A percentile compares a stretch with the other conserved stretches of the same genome.
phyloP scores from a whole-genome alignment of 2,113 vertebrate genomes.

The Hippocampus comes region DNA sequence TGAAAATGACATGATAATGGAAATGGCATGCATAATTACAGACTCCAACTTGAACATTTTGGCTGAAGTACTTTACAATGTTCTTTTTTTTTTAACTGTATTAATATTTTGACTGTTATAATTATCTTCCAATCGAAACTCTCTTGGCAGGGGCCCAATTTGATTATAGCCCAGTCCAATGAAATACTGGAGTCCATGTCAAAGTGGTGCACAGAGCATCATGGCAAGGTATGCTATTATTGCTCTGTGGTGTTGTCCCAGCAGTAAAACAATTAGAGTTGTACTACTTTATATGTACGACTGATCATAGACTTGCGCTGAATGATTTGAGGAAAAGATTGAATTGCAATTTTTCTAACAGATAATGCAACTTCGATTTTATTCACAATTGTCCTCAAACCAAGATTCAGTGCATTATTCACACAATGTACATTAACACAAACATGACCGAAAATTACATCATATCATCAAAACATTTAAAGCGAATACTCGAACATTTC shows the following conservation, averaged over 20 bases:
- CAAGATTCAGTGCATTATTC: too few species aligned
- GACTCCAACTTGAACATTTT: conserved; percentile 87
- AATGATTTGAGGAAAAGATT: too few species aligned
- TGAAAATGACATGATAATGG: conserved; percentile 92
- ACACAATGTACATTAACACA: too few species aligned
- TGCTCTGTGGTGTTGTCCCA: conserved; percentile 20
- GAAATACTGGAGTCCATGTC: conserved; percentile 91
- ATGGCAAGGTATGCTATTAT: conserved; percentile 80
- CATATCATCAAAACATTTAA: too few species aligned
- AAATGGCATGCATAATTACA: conserved; percentile 96
- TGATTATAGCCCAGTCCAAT: conserved; percentile 92
- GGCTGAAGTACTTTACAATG: conserved; percentile 76
- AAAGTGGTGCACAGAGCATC: conserved; percentile 95
- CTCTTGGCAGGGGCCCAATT: conserved; percentile 82
- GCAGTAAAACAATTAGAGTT: neutral
- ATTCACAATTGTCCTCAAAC: too few species aligned
- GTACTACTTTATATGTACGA: neutral
- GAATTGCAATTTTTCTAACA: too few species aligned
- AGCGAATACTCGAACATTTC: too few species aligned
- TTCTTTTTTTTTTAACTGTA: neutral
- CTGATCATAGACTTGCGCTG: neutral
- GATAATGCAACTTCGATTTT: too few species aligned
- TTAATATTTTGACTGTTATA: neutral
- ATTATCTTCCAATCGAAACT: neutral
- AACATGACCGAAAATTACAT: too few species aligned